phyloP scores from a whole-genome alignment of 2,888 invertebrate species.

The Drosophila macrospina region DNA sequence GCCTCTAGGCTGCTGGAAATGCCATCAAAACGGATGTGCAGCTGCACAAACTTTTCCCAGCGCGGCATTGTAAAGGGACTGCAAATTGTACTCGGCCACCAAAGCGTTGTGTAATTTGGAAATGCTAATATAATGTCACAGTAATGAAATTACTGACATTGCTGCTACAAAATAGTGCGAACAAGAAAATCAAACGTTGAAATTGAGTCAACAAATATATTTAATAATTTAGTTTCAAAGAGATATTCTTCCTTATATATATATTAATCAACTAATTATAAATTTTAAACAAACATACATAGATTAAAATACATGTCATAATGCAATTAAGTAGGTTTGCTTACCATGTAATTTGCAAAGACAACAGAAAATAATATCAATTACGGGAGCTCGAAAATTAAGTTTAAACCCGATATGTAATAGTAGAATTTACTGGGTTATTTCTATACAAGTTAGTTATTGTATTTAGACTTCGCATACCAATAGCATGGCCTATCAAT shows the following conservation, averaged over 20 bases:
- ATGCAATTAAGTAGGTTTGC: too few relatives aligned
- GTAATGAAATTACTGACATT: conserved; percentile 67
- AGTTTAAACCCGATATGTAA: conserved; percentile 74
- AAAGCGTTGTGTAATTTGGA: conserved; percentile 56
- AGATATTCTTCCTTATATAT: background rate
- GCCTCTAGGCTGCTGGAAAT: conserved; percentile 46
- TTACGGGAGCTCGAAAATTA: conserved; percentile 46
- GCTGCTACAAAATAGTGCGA: conserved; percentile 27
- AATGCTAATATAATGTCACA: conserved; percentile 73
- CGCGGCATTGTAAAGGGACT: conserved; percentile 1
- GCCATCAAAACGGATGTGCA: conserved; percentile 74
- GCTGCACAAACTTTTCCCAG: conserved; percentile 72
- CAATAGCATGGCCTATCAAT: background rate
- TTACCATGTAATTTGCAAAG: conserved; percentile 27
- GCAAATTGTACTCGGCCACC: conserved; percentile 25
- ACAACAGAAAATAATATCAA: conserved; percentile 45
- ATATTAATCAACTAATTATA: background rate
- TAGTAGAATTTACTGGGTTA: conserved; percentile 34
- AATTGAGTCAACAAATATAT: conserved; percentile 9
- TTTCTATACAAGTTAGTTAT: conserved; percentile 10
- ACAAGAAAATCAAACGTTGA: conserved; percentile 4
- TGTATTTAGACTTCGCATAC: background rate
- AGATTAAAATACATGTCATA: too few relatives aligned
- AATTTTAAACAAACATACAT: too few relatives aligned
- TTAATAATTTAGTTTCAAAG: background rate